Evolutionary conservation across 2,888 invertebrate genomes (phyloP).

Genomic region (Aelia acuminata): DNA sequence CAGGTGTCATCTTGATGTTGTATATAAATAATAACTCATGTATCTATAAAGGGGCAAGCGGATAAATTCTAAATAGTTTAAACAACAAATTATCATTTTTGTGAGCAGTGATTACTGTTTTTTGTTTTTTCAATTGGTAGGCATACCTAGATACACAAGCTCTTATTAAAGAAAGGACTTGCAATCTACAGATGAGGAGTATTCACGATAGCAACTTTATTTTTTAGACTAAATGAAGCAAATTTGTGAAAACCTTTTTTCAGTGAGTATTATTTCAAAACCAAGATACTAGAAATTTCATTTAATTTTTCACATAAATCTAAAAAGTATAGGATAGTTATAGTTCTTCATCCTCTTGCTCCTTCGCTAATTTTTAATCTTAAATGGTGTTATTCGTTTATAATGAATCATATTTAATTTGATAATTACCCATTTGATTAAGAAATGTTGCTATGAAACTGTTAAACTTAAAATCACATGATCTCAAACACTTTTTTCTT

Average conservation of each 20-base stretch:
- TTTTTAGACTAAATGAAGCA: not conserved
- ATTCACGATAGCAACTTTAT: not conserved
- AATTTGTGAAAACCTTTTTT: conserved; percentile 31
- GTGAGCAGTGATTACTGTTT: conserved; percentile 23
- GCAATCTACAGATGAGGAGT: not conserved
- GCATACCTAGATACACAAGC: not conserved
- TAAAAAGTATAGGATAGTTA: not conserved
- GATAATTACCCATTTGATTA: not conserved
- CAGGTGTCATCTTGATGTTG: conserved; percentile 41
- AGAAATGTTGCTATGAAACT: no score
- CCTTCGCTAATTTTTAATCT: not conserved
- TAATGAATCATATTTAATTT: not conserved
- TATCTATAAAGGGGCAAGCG: conserved; percentile 3
- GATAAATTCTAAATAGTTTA: conserved; percentile 13
- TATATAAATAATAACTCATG: no score
- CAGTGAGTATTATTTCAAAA: conserved; percentile 18
- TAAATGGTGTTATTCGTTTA: not conserved
- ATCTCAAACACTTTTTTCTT: not conserved
- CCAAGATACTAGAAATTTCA: not conserved
- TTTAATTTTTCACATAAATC: not conserved
- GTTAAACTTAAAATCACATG: not conserved
- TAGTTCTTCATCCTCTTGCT: conserved; percentile 46
- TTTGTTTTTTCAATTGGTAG: conserved; percentile 34
- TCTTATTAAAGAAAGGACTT: not conserved
- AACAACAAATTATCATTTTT: not conserved